Percentiles rank a stretch among this genome's conserved stretches.
These are phyloP conservation scores for Coronaproctus castanopsis DNA, from an alignment of 2,888 invertebrate species.

Conservation along the genomic window DNA sequence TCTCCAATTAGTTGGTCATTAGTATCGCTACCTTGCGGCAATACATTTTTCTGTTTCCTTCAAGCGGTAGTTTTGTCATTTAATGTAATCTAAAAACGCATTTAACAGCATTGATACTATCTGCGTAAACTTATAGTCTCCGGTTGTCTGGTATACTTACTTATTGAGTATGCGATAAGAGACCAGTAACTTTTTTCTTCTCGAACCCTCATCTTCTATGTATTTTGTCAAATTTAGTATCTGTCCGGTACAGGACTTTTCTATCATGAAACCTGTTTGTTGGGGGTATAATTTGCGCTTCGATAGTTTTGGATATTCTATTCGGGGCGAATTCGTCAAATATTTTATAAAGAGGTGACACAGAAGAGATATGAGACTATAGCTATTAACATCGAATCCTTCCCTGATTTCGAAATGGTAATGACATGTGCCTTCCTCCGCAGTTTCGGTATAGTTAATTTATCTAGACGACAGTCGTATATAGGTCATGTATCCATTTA, in stretches of 20 bases:
- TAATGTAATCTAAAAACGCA: neutral
- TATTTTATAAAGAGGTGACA: neutral
- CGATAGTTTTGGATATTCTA: neutral
- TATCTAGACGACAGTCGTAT: too few species aligned
- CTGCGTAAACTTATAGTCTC: neutral
- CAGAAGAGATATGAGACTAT: neutral
- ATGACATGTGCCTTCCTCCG: neutral
- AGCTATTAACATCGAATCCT: neutral
- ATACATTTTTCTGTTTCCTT: neutral
- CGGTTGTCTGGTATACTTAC: neutral
- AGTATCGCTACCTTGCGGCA: neutral
- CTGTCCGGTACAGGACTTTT: neutral
- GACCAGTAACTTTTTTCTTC: neutral
- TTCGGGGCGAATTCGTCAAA: neutral
- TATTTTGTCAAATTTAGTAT: neutral
- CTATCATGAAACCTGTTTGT: neutral
- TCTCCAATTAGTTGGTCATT: neutral
- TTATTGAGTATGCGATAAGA: neutral
- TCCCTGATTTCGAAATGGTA: neutral
- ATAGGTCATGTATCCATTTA: too few species aligned
- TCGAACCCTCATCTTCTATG: neutral
- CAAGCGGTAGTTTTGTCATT: neutral
- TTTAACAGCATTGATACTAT: neutral
- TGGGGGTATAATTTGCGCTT: neutral
- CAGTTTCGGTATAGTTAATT: neutral